phyloP scores from a whole-genome alignment of 2,113 vertebrate species.

The Lates calcarifer region DNA sequence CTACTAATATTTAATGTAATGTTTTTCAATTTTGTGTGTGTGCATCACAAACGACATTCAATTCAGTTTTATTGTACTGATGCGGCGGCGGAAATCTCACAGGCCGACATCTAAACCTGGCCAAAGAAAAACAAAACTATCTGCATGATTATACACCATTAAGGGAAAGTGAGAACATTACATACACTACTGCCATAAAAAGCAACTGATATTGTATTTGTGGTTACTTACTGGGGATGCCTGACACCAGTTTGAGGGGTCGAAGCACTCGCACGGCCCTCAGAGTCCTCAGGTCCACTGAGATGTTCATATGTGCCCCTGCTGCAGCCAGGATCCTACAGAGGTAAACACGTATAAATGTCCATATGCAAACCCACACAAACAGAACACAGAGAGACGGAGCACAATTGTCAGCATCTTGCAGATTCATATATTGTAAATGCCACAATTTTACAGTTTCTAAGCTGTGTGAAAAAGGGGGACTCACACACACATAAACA shows the following conservation, averaged over 20 bases:
- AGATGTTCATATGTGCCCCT: constrained; percentile 96
- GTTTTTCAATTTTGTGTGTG: not conserved
- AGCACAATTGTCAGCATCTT: constrained; percentile 1
- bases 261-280: constrained; percentile 94
- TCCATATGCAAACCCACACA: constrained; percentile 30
- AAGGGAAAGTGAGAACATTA: not conserved
- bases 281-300: constrained; percentile 96
- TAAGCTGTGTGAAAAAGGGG: not conserved
- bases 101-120: not conserved
- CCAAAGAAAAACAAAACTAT: not conserved
- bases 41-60: not conserved
- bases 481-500: constrained; percentile 7
- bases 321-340: constrained; percentile 95
- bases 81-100: not conserved
- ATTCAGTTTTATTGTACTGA: not conserved
- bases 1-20: too few relatives aligned
- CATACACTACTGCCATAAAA: not conserved
- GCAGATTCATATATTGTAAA: constrained; percentile 1
- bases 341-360: constrained; percentile 52
- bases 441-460: constrained; percentile 37
- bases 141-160: not conserved
- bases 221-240: constrained; percentile 93
- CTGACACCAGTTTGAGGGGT: constrained; percentile 97
- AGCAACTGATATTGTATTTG: not conserved
- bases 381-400: constrained; percentile 16